Evolutionary conservation across 2,888 invertebrate genomes (phyloP).

Genomic region (Mythimna pallens): DNA sequence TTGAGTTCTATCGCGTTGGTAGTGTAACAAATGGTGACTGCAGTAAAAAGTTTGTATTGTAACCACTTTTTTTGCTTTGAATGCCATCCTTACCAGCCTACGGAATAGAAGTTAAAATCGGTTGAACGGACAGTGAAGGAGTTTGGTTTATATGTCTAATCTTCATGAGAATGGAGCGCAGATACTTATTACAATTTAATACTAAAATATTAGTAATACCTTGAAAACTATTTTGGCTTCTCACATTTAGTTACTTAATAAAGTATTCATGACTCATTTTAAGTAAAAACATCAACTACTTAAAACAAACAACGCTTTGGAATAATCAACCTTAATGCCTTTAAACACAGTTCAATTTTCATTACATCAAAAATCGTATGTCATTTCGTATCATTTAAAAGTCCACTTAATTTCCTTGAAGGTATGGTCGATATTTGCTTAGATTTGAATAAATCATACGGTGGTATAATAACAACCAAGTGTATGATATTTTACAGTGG

Average conservation of each 20-base stretch:
- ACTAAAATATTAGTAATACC: neutral
- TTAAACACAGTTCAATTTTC: constrained; percentile 9
- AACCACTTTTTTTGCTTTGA: no score
- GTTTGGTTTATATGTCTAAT: no score
- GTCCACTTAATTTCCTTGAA: neutral
- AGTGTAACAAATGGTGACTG: no score
- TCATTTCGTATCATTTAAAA: neutral
- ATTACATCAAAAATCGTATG: neutral
- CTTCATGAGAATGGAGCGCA: neutral
- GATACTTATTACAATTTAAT: neutral
- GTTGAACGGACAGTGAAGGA: no score
- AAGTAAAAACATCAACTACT: constrained; percentile 12
- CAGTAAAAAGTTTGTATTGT: no score
- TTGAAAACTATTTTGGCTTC: neutral
- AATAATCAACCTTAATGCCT: constrained; percentile 18
- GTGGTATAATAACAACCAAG: neutral
- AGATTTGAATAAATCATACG: neutral
- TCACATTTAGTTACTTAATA: neutral
- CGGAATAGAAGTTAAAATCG: no score
- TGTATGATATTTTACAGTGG: constrained; percentile 61
- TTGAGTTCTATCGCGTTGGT: no score
- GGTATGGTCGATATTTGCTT: neutral
- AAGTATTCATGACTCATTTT: neutral
- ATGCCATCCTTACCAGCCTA: no score
- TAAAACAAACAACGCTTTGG: neutral